Evolutionary conservation across 2,113 vertebrate species (phyloP), one percentile per base, ranked within the genome.

Genomic region (Felis catus): DNA sequence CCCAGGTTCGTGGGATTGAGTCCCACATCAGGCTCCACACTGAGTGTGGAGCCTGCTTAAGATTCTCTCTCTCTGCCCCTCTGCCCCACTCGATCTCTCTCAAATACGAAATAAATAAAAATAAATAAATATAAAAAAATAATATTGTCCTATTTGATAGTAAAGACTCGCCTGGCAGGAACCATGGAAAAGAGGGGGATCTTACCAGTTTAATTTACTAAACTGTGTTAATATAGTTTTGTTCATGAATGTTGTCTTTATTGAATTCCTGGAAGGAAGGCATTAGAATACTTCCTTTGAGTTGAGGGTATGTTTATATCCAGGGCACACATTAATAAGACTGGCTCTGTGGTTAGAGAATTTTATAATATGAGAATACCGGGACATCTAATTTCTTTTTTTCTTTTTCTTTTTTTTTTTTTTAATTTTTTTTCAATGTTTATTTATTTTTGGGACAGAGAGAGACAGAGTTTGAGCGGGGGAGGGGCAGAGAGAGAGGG

Each of bases 241-340:
- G 81, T 92, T 88, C 84, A 39, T 95, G 85, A 94, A 97, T 90
- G 41, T 81, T 95, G 94, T 93, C 94, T 84, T 86, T 66, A 84
- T 65, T 96, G 97, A 96, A 98, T 97, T 97, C 96, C 96, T 94
- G 97, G 96, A 97, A 97, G 97, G 97, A 97, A 97, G 89, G 12
- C 85, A 93, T 96, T 93, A 96, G 85, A 80, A 97, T 96, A 76
- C 51, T 97, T 98, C 95, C 93, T 96, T 95, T 92, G 31, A 36
- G 45, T 58, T 65, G 88, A 94, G 80, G 21, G 48, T 94, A 13
- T 85, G 86, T 97, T 98, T 97, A 61, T 96, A 94, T 76, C 63
- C n/a, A 76, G 89, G 89, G 79, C n/a, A 92, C 39, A 48, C 66
- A 65, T 82, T 83, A 71, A 48, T n/a, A 63, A 94, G 39, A 33